Conservation (phyloP, 2,888 invertebrate species). For the Volucella bombylans region DNA sequence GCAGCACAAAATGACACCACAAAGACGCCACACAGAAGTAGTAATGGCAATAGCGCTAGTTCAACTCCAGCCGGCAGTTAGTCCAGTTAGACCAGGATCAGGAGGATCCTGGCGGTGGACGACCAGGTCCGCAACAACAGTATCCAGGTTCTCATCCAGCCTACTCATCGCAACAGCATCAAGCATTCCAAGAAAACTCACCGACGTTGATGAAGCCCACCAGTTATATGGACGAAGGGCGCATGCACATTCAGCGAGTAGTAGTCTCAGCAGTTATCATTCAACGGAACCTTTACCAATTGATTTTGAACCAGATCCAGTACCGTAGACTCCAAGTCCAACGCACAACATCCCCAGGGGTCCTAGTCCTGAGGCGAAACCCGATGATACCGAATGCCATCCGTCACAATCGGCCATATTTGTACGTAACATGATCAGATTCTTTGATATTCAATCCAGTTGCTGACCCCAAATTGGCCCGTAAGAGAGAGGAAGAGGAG, state of each 20-base stretch:
- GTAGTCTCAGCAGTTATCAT: constrained; percentile 80
- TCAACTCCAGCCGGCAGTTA: constrained; percentile 80
- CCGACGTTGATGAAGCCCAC: constrained; percentile 84
- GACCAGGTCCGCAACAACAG: constrained; percentile 57
- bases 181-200: constrained; percentile 87
- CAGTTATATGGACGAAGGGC: constrained; percentile 89
- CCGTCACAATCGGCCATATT: constrained; percentile 98
- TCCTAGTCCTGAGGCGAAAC: constrained; percentile 96
- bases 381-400: constrained; percentile 97
- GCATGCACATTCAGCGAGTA: constrained; percentile 87
- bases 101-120: constrained; percentile 44
- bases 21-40: constrained; percentile 82
- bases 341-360: constrained; percentile 89
- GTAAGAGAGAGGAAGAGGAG: constrained; percentile 93
- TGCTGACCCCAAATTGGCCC: constrained; percentile 95
- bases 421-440: constrained; percentile 96
- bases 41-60: constrained; percentile 77
- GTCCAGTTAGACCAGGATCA: constrained; percentile 80
- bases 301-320: constrained; percentile 85
- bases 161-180: constrained; percentile 84
- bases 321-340: constrained; percentile 92
- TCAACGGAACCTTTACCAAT: constrained; percentile 82
- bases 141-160: constrained; percentile 68
- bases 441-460: constrained; percentile 98
- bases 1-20: constrained; percentile 81